Evolutionary conservation across 2,888 invertebrate genomes (phyloP).

Genomic region (Meiosimyza platycephala): DNA sequence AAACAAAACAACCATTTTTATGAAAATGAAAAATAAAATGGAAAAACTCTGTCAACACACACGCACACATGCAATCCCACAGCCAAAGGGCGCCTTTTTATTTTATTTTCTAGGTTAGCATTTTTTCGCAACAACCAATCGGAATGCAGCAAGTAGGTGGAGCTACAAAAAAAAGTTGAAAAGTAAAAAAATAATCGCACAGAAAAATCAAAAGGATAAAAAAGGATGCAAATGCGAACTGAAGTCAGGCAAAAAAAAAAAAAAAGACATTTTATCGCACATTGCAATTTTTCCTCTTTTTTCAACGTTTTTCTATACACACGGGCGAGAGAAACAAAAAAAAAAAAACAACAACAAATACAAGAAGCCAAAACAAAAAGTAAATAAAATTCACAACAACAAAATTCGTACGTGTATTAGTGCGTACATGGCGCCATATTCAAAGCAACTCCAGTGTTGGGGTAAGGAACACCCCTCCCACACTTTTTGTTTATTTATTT

Average conservation of each 20-base stretch:
- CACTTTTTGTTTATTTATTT: background rate
- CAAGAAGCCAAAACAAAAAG: background rate
- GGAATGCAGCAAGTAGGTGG: slow-evolving; percentile 63
- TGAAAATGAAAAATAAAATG: slow-evolving; percentile 59
- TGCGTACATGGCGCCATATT: slow-evolving; percentile 10
- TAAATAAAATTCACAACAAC: background rate
- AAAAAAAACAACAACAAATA: slow-evolving; percentile 20
- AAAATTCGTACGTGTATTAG: background rate
- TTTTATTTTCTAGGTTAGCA: slow-evolving; percentile 58
- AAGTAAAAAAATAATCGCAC: slow-evolving; percentile 62
- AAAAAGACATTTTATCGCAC: background rate
- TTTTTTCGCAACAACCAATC: slow-evolving; percentile 55
- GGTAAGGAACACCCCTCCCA: background rate
- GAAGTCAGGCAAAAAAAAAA: slow-evolving; percentile 30
- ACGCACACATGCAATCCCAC: slow-evolving; percentile 41
- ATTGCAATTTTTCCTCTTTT: slow-evolving; percentile 41
- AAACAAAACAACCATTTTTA: slow-evolving; percentile 24
- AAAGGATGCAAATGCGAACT: slow-evolving; percentile 25
- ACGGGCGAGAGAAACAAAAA: slow-evolving; percentile 15
- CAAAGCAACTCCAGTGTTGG: background rate
- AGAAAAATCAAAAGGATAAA: slow-evolving; percentile 54
- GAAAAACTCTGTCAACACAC: slow-evolving; percentile 52
- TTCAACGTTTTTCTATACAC: slow-evolving; percentile 43
- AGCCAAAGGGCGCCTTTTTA: slow-evolving; percentile 43
- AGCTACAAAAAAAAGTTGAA: slow-evolving; percentile 51